These are phyloP conservation scores for Alligator sinensis DNA, from an alignment of 2,113 vertebrate species.

Conservation along the genomic window DNA sequence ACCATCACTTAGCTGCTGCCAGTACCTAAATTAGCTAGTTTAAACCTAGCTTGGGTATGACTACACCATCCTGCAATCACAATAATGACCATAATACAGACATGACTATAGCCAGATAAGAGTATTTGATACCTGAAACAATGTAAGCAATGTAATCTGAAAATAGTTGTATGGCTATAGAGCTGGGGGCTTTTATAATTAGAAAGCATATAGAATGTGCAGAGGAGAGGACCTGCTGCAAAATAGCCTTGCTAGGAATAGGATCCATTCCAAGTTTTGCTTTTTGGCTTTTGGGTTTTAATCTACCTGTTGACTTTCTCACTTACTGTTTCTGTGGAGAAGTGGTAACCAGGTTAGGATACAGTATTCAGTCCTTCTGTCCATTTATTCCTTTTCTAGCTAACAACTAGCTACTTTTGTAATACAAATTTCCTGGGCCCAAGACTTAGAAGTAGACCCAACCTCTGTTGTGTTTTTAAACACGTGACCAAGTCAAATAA, in stretches of 20 bases:
- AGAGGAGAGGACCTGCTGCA: background rate
- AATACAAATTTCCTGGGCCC: accelerated
- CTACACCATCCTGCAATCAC: too few relatives aligned
- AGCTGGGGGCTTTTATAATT: background rate
- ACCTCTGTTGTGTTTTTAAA: background rate
- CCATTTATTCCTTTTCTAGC: background rate
- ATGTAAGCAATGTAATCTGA: too few relatives aligned
- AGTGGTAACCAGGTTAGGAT: background rate
- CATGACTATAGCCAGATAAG: too few relatives aligned
- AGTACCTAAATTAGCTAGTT: too few relatives aligned
- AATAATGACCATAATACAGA: too few relatives aligned
- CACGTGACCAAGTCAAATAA: accelerated
- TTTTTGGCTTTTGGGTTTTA: accelerated
- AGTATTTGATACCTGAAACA: background rate
- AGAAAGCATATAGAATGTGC: background rate
- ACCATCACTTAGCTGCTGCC: too few relatives aligned
- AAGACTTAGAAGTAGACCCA: background rate
- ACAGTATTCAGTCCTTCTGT: accelerated
- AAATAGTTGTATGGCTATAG: too few relatives aligned
- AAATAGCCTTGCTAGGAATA: background rate
- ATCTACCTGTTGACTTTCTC: accelerated
- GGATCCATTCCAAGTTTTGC: too few relatives aligned
- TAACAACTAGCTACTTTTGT: background rate
- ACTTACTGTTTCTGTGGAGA: background rate
- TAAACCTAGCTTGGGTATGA: too few relatives aligned